phyloP scores from a whole-genome alignment of 1,140 invertebrate species.

The Apis cerana region DNA sequence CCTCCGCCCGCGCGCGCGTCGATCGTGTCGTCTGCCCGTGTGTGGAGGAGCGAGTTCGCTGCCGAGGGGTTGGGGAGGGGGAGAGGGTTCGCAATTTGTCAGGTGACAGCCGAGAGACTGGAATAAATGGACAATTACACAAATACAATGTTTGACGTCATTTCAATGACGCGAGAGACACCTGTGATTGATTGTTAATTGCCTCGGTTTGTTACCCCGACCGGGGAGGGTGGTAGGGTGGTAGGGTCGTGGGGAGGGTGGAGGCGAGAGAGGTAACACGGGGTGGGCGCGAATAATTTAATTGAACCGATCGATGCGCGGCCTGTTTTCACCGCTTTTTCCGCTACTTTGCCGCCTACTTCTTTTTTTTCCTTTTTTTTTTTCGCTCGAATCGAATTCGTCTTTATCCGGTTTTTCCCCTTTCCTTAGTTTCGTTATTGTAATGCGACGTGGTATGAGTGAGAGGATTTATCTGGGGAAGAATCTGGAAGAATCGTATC shows the following conservation, averaged over 20 bases:
- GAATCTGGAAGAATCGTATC: no score
- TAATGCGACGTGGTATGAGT: no score
- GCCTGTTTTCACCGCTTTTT: slow-evolving; percentile 55
- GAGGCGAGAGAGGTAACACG: slow-evolving; percentile 45
- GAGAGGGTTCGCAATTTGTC: slow-evolving; percentile 76
- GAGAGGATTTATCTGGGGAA: no score
- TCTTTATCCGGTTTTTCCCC: slow-evolving; percentile 7
- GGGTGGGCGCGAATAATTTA: slow-evolving; percentile 76
- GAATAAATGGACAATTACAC: slow-evolving; percentile 82
- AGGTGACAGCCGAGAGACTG: slow-evolving; percentile 80
- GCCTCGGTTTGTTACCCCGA: slow-evolving; percentile 80
- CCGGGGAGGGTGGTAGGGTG: slow-evolving; percentile 43
- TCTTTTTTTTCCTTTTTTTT: slow-evolving; percentile 9
- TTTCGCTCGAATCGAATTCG: background rate
- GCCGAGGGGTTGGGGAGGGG: slow-evolving; percentile 17
- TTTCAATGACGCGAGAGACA: slow-evolving; percentile 81
- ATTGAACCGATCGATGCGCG: slow-evolving; percentile 74
- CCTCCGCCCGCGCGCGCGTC: background rate
- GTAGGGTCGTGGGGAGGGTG: slow-evolving; percentile 28
- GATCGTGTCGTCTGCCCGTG: slow-evolving; percentile 1
- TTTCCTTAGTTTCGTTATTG: background rate
- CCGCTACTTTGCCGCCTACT: slow-evolving; percentile 41
- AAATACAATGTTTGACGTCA: slow-evolving; percentile 82
- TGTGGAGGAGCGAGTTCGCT: slow-evolving; percentile 48
- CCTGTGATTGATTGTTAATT: slow-evolving; percentile 82